These are phyloP conservation scores for Pilophorus perplexus DNA, from an alignment of 2,888 invertebrate genomes.

Conservation along the genomic window DNA sequence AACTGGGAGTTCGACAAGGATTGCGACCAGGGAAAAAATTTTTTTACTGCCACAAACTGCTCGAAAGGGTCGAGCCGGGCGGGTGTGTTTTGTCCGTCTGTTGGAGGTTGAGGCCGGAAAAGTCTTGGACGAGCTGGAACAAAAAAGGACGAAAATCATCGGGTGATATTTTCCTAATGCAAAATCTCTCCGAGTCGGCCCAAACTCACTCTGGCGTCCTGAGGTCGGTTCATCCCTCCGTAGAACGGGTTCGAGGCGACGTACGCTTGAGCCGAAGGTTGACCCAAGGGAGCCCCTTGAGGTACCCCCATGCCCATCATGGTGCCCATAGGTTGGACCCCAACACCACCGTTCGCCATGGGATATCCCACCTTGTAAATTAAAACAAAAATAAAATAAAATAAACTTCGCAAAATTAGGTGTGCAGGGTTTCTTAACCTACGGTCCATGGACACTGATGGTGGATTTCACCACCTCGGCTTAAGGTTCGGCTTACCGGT, in stretches of 20 bases:
- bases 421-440: too few species aligned
- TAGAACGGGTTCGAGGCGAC: conserved; percentile 30
- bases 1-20: too few species aligned
- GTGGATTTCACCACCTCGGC: too few species aligned
- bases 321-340: too few species aligned
- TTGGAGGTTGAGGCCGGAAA: conserved; percentile 15
- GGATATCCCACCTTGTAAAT: too few species aligned
- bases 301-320: conserved; percentile 13
- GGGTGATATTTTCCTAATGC: not conserved
- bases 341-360: too few species aligned
- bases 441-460: too few species aligned
- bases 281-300: not conserved
- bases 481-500: too few species aligned
- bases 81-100: not conserved
- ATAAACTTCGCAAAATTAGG: too few species aligned
- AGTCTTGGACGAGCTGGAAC: conserved; percentile 19
- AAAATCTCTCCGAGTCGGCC: not conserved
- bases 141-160: not conserved
- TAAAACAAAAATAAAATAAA: too few species aligned
- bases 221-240: conserved; percentile 16
- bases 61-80: conserved; percentile 17
- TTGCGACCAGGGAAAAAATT: too few species aligned
- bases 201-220: conserved; percentile 9
- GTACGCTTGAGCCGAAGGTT: not conserved
- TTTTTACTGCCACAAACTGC: conserved; percentile 17